phyloP scores from a whole-genome alignment of 2,888 invertebrate genomes.

The Latrodectus elegans region DNA sequence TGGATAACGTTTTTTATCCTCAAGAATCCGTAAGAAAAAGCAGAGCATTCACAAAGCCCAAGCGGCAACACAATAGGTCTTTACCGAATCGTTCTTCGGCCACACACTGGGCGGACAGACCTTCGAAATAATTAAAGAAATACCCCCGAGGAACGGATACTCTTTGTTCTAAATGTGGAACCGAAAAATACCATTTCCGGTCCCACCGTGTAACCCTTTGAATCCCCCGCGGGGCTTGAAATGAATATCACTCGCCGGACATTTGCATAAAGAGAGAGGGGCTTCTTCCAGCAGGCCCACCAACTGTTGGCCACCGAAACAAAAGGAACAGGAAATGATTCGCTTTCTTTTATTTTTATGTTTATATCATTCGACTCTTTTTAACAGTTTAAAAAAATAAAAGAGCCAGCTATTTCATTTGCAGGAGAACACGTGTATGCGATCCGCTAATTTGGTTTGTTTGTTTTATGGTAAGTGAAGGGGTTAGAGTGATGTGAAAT shows the following conservation, averaged over 20 bases:
- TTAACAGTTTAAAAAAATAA: no score
- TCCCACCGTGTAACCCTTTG: slow-evolving; percentile 42
- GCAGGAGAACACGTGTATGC: slow-evolving; percentile 18
- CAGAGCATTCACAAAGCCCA: not conserved
- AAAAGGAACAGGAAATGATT: slow-evolving; percentile 39
- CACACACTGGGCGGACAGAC: slow-evolving; percentile 18
- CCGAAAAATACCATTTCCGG: slow-evolving; percentile 27
- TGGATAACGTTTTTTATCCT: not conserved
- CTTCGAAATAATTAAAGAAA: slow-evolving; percentile 18
- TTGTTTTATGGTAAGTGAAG: not conserved
- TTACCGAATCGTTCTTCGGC: no score
- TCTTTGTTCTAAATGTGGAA: slow-evolving; percentile 18
- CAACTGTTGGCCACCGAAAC: slow-evolving; percentile 11
- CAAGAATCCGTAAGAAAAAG: not conserved
- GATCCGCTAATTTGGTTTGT: slow-evolving; percentile 20
- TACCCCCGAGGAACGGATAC: slow-evolving; percentile 37
- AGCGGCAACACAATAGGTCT: not conserved
- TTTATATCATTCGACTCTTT: no score
- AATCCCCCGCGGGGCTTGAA: slow-evolving; percentile 12
- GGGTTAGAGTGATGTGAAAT: no score
- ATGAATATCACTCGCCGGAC: slow-evolving; percentile 12
- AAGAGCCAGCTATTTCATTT: no score
- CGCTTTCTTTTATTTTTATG: not conserved
- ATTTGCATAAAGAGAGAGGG: slow-evolving; percentile 37
- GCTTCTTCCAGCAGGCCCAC: not conserved